phyloP scores from a whole-genome alignment of 2,113 vertebrate genomes.

The Chloroceryle aenea region DNA sequence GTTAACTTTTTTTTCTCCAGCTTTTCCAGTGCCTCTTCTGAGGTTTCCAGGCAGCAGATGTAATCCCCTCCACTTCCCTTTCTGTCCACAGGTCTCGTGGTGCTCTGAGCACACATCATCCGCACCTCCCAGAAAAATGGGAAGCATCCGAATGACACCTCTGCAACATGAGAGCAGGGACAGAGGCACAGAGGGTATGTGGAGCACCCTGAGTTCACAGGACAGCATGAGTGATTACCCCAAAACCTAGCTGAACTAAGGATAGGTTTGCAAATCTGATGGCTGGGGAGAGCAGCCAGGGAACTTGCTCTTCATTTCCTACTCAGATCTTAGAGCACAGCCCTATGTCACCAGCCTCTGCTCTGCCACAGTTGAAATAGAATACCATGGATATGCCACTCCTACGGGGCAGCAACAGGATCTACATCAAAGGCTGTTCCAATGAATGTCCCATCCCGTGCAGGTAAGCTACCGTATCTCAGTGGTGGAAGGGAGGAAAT shows the following conservation, averaged over 20 bases:
- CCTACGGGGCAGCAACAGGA: not conserved
- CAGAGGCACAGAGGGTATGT: accelerated
- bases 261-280: not conserved
- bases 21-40: not conserved
- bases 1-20: not conserved
- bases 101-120: not conserved
- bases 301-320: accelerated
- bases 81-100: not conserved
- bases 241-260: not conserved
- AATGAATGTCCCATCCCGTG: not conserved
- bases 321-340: not conserved
- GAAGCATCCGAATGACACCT: not conserved
- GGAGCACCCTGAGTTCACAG: not conserved
- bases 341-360: accelerated
- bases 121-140: accelerated
- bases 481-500: not conserved
- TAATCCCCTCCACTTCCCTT: not conserved
- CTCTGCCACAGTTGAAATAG: not conserved
- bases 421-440: not conserved
- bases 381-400: not conserved
- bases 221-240: not conserved
- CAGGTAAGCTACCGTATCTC: not conserved
- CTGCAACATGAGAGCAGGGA: not conserved
- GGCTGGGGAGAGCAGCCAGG: not conserved
- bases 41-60: not conserved